Evolutionary conservation across 2,113 vertebrate species (phyloP), one percentile per base, ranked within the genome.

Genomic region (Cochlearius cochlearius): DNA sequence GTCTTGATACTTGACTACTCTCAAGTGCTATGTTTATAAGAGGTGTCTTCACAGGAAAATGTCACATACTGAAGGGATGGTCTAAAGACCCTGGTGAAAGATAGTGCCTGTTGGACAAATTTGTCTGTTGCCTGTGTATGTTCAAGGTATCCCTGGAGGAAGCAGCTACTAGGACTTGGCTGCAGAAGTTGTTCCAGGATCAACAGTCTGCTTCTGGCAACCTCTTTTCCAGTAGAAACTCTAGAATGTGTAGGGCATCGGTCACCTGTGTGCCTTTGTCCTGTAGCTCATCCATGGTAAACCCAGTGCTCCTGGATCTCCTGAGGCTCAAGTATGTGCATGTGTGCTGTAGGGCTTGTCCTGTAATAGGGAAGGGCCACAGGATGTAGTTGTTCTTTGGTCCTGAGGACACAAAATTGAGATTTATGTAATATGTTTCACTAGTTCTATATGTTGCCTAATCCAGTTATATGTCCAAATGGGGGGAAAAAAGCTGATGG

Each of bases 361-460:
- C 19, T 25, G 21, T 10, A 4, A 0, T 2, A 10, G 47, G 10
- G 39, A 38, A 73, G 19, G 64, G 53, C 60, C 3, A 0, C 7
- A n/a, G 26, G 30, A 3, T 6, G 16, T 36, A 19, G 34, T 9
- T 45, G 15, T n/a, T 63, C 21, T 36, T 50, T 39, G 58, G 41
- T 50, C 53, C 71, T 30, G 66, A 56, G 62, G 36, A 47, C 43
- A 41, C 11, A n/a, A 67, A 62, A 34, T 3, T 22, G 56, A 66
- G 50, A 34, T 71, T 83, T 83, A 49, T 32, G 2, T 14, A 12
- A 8, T 19, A 4, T 2, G 7, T 53, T 78, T 53, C 30, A 12
- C 45, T 69, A 39, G 59, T 49, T 82, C 50, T 49, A 12, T 72
- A 4, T 67, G 43, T 47, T 53, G 30, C 67, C 84, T 52, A n/a